Base-by-base conservation (phyloP, 1,140 invertebrate genomes). In the Leptopilina boulardi region DNA sequence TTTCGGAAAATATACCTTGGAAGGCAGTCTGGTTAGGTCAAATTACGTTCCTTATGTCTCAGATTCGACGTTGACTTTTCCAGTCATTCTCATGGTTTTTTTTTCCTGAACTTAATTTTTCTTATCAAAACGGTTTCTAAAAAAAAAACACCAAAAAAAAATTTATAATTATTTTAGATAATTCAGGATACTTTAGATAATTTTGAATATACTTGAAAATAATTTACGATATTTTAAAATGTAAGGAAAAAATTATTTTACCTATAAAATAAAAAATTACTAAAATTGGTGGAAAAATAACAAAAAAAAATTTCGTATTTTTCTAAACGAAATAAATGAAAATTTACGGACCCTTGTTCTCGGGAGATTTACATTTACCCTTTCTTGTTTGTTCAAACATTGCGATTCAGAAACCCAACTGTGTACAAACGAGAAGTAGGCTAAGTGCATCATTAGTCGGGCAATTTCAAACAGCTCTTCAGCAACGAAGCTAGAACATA, bases 371-470 rank as follows among this genome's bases (percentile, higher is more conserved):
- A 66, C 56, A 66, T 66, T 66, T 30, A 66, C 23, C 56, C 56
- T 26, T 66, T 66, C 56, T 66, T 66, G 23, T 66, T 66, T 30
- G 56, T 26, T n/a, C 56, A 66, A 66, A 66, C 21, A 30, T 66
- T 30, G 56, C 56, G 23, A 66, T 30, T 13, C 23, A 23, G 21
- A 30, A 66, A 11, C 56, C 56, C 56, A 15, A 66, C 21, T 30
- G 23, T 66, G 23, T 66, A 66, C 23, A 66, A 51, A 51, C 47
- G 47, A 66, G 23, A 66, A 66, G 3, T 66, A 66, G 56, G 23
- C 56, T 66, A 66, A 66, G 56, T 66, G 21, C 23, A 66, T 66
- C 56, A 66, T 66, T 66, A 66, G 56, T 30, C 56, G 56, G 23
- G 56, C 23, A 66, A 66, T 66, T 66, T 66, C 56, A 66, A 66